These are phyloP conservation scores for Zygothrica quintamaculata DNA, from an alignment of 2,888 invertebrate species.

Conservation along the genomic window DNA sequence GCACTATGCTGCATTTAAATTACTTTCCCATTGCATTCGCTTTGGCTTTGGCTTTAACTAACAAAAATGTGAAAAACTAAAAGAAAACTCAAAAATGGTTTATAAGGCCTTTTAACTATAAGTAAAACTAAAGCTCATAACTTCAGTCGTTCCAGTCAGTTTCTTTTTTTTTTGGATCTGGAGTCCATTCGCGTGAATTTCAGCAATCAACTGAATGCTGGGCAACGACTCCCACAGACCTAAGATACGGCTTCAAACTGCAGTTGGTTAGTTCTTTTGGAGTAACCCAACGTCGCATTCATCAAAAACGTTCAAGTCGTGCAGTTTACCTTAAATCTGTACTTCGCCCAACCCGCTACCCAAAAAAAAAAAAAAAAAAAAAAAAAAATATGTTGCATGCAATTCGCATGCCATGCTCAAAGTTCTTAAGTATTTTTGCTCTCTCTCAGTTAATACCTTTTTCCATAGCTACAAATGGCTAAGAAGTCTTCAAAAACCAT, in stretches of 20 bases:
- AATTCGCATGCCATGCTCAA: slow-evolving; percentile 58
- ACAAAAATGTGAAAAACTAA: too few relatives aligned
- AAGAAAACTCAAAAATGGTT: too few relatives aligned
- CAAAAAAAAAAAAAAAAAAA: too few relatives aligned
- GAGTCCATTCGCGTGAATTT: slow-evolving; percentile 66
- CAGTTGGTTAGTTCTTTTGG: slow-evolving; percentile 18
- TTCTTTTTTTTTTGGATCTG: not conserved
- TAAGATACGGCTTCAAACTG: not conserved
- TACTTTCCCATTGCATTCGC: slow-evolving; percentile 70
- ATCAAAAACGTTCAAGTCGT: slow-evolving; percentile 75
- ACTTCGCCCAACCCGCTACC: slow-evolving; percentile 63
- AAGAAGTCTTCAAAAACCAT: not conserved
- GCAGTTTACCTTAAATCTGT: slow-evolving; percentile 59
- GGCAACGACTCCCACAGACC: slow-evolving; percentile 48
- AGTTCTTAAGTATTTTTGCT: slow-evolving; percentile 34
- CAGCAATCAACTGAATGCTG: slow-evolving; percentile 64
- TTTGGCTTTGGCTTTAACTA: slow-evolving; percentile 33
- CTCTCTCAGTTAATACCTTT: not conserved
- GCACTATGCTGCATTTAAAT: slow-evolving; percentile 74
- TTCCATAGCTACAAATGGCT: not conserved
- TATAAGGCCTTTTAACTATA: slow-evolving; percentile 77
- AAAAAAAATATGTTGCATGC: slow-evolving; percentile 38
- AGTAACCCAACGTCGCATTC: slow-evolving; percentile 62
- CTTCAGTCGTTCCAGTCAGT: slow-evolving; percentile 48
- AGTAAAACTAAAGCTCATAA: slow-evolving; percentile 76